phyloP scores from a whole-genome alignment of 2,113 vertebrate genomes.

The Ceratotherium simum region DNA sequence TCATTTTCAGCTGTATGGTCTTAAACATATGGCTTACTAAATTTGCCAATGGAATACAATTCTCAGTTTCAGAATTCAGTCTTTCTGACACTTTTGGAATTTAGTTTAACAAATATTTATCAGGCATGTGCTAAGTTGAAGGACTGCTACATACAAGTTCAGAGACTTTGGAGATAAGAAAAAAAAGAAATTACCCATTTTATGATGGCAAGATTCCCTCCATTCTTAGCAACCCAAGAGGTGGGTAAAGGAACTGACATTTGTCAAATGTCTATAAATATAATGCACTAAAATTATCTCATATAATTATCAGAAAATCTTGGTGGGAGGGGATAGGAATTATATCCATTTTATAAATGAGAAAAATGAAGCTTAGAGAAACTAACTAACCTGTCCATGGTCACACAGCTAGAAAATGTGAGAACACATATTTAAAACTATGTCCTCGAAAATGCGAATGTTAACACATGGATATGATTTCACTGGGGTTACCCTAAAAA shows the following conservation, averaged over 20 bases:
- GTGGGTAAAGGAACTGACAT: neutral
- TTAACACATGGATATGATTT: neutral
- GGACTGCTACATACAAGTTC: neutral
- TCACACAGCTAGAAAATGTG: neutral
- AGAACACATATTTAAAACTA: neutral
- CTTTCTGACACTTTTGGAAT: neutral
- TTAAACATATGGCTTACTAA: constrained; percentile 1
- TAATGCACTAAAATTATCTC: neutral
- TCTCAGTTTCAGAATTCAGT: constrained; percentile 21
- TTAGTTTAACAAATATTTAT: constrained; percentile 2
- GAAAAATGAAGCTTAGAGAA: neutral
- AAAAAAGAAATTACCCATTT: neutral
- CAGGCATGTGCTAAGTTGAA: neutral
- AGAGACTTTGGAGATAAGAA: neutral
- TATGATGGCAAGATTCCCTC: neutral
- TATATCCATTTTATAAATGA: neutral
- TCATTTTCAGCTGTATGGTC: neutral
- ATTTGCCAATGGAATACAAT: neutral
- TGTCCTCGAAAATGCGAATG: neutral
- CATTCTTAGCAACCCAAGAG: neutral
- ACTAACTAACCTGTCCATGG: neutral
- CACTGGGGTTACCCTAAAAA: neutral
- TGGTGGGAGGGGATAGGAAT: neutral
- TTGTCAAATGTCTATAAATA: neutral
- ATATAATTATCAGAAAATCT: neutral